Percentiles rank a stretch among this genome's conserved stretches.
Conservation (phyloP, 2,888 invertebrate species). For the Cheilosia pagana region DNA sequence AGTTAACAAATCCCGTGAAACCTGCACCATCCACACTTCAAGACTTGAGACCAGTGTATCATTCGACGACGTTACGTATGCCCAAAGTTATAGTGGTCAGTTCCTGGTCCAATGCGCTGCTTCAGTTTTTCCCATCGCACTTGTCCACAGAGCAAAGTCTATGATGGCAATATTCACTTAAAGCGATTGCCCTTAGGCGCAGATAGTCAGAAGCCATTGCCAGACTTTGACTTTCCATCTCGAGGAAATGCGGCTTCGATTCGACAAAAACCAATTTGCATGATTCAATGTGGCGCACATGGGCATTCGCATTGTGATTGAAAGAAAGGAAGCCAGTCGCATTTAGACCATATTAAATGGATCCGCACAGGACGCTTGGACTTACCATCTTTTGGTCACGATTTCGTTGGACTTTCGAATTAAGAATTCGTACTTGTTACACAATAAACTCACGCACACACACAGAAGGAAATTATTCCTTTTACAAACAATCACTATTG, state of each 20-base stretch:
- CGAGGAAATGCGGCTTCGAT: slow-evolving; percentile 48
- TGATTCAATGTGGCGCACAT: slow-evolving; percentile 47
- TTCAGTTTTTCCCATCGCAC: background rate
- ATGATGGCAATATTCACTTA: slow-evolving; percentile 10
- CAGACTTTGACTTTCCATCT: slow-evolving; percentile 40
- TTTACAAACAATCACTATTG: slow-evolving; percentile 41
- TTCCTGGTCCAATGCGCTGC: slow-evolving; percentile 36
- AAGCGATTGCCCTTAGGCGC: slow-evolving; percentile 54
- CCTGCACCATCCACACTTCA: slow-evolving; percentile 29
- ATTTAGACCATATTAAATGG: slow-evolving; percentile 43
- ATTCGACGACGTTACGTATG: slow-evolving; percentile 43
- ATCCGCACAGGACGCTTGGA: background rate
- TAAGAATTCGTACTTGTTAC: slow-evolving; percentile 61
- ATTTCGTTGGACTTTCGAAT: slow-evolving; percentile 58
- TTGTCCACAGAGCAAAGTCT: background rate
- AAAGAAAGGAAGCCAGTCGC: slow-evolving; percentile 64
- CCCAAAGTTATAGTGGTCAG: slow-evolving; percentile 37
- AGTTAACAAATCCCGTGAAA: slow-evolving; percentile 44
- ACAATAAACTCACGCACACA: slow-evolving; percentile 37
- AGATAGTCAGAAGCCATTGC: slow-evolving; percentile 14
- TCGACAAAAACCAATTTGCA: slow-evolving; percentile 51
- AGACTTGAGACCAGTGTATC: slow-evolving; percentile 50
- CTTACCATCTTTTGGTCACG: slow-evolving; percentile 68
- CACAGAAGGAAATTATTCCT: background rate
- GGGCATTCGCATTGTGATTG: slow-evolving; percentile 30